phyloP scores from a whole-genome alignment of 2,888 invertebrate species.

The Leptopilina drosophilae region DNA sequence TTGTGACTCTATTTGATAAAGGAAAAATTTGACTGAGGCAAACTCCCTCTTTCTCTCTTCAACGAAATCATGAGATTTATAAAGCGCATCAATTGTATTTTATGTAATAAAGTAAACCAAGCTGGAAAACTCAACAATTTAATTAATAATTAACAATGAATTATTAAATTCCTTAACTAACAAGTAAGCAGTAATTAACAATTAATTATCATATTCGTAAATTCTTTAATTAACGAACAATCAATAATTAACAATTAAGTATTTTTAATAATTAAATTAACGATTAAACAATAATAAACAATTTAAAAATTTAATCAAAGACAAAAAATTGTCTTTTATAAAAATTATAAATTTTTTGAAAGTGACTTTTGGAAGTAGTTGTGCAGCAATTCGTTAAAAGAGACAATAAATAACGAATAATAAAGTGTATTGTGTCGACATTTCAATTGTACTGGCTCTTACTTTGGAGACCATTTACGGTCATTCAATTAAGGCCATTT shows the following conservation, averaged over 20 bases:
- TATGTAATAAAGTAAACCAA: not conserved
- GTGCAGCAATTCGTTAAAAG: not conserved
- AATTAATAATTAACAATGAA: not conserved
- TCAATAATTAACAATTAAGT: too few relatives aligned
- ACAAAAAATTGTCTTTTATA: too few relatives aligned
- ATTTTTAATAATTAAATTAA: too few relatives aligned
- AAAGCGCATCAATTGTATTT: conserved; percentile 13
- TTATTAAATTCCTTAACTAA: too few relatives aligned
- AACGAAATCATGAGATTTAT: conserved; percentile 10
- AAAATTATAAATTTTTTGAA: not conserved
- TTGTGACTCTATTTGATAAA: not conserved
- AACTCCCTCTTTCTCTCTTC: not conserved
- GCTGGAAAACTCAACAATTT: not conserved
- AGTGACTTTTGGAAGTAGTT: not conserved
- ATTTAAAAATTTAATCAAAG: too few relatives aligned
- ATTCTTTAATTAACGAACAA: too few relatives aligned
- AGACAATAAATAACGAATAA: conserved; percentile 25
- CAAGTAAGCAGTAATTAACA: too few relatives aligned
- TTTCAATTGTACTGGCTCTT: conserved; percentile 7
- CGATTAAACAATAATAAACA: too few relatives aligned
- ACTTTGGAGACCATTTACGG: conserved; percentile 1
- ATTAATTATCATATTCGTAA: too few relatives aligned
- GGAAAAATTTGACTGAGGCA: conserved; percentile 4
- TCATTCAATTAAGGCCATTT: not conserved
- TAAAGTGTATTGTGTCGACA: conserved; percentile 19